These are phyloP conservation scores for Diachrysia chrysitis DNA, from an alignment of 2,888 invertebrate species.

Conservation along the genomic window DNA sequence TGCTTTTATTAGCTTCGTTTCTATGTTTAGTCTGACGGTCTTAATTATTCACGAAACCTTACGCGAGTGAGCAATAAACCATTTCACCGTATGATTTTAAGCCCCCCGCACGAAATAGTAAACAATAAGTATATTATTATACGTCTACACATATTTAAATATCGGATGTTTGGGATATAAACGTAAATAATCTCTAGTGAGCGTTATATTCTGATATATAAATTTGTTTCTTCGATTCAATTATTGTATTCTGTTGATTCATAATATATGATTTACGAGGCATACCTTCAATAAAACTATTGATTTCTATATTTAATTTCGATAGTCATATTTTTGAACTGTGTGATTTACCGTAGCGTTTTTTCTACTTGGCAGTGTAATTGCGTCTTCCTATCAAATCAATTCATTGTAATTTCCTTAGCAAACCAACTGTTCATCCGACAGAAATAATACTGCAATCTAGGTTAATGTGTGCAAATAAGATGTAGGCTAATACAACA, in stretches of 20 bases:
- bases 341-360: neutral
- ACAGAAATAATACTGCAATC: neutral
- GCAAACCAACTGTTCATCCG: slow-evolving; percentile 13
- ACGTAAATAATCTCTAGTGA: neutral
- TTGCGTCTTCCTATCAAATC: neutral
- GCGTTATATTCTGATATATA: neutral
- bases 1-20: neutral
- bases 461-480: neutral
- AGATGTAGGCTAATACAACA: neutral
- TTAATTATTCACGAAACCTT: neutral
- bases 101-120: neutral
- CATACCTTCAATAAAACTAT: neutral
- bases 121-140: neutral
- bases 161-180: neutral
- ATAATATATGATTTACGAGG: no score
- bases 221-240: neutral
- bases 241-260: neutral
- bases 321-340: neutral
- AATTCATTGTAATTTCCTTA: neutral
- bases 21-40: neutral
- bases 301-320: neutral
- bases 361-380: neutral
- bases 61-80: neutral
- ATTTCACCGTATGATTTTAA: slow-evolving; percentile 1
- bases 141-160: neutral